Conservation (phyloP, 2,888 invertebrate genomes). For the Byasa hedistus region DNA sequence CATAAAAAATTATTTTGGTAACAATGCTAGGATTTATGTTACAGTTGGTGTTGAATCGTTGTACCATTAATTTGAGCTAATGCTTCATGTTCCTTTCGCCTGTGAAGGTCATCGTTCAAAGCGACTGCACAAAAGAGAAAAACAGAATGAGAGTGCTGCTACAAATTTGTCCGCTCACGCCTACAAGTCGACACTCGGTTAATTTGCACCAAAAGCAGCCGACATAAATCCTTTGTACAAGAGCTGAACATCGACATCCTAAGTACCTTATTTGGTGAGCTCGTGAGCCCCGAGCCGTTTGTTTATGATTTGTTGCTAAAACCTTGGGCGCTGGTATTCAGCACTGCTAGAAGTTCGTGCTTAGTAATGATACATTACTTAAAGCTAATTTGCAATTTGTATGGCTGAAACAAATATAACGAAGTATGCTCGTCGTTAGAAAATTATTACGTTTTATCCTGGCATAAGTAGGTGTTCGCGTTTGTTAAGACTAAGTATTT, state of each 20-base stretch:
- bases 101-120: conserved; percentile 9
- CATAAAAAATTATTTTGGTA: too few relatives aligned
- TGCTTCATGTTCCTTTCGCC: conserved; percentile 4
- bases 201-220: conserved; percentile 72
- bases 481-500: too few relatives aligned
- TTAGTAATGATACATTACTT: conserved; percentile 24
- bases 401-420: conserved; percentile 15
- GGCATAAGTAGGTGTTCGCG: neutral
- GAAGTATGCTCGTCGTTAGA: neutral
- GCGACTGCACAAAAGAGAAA: conserved; percentile 33
- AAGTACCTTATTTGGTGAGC: conserved; percentile 63
- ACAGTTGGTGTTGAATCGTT: neutral
- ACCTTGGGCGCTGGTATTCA: conserved; percentile 34
- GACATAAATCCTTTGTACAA: conserved; percentile 71
- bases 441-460: neutral
- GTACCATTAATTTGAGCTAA: conserved; percentile 8
- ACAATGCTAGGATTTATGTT: too few relatives aligned
- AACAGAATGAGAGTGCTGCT: conserved; percentile 41
- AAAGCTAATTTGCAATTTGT: conserved; percentile 28
- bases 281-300: conserved; percentile 66
- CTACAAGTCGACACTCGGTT: conserved; percentile 63
- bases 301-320: conserved; percentile 70
- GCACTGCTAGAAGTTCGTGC: conserved; percentile 34
- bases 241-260: conserved; percentile 60
- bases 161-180: conserved; percentile 70